These are phyloP conservation scores for Bimastos eiseni DNA, from an alignment of 2,888 invertebrate species.

Conservation along the genomic window DNA sequence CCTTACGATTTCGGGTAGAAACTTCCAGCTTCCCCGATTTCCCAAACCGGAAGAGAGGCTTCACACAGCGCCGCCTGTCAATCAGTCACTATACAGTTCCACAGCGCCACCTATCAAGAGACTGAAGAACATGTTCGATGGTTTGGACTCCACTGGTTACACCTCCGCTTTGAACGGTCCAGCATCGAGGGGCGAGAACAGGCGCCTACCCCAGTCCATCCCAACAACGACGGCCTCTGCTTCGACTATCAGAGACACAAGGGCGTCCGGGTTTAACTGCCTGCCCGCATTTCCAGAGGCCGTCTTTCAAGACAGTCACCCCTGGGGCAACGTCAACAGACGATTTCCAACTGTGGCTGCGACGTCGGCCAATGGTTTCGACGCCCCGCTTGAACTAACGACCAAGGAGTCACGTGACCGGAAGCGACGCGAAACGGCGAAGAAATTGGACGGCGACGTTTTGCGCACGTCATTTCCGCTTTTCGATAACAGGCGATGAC, in stretches of 20 bases:
- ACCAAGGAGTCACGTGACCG: constrained; percentile 25
- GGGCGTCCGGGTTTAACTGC: neutral
- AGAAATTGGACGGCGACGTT: constrained; percentile 4
- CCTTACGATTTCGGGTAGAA: neutral
- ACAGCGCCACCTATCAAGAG: neutral
- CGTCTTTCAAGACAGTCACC: neutral
- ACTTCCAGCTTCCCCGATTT: neutral
- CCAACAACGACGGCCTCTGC: neutral
- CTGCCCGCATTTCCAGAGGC: neutral
- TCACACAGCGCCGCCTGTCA: neutral
- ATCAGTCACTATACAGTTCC: neutral
- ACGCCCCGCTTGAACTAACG: constrained; percentile 23
- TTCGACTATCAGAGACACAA: neutral
- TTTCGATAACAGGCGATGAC: neutral
- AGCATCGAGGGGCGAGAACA: neutral
- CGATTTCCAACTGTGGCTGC: constrained; percentile 4
- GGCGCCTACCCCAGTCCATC: neutral
- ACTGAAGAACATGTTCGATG: constrained; percentile 16
- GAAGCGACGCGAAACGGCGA: constrained; percentile 9
- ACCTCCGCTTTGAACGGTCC: neutral
- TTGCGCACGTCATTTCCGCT: constrained; percentile 25
- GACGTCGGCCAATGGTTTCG: neutral
- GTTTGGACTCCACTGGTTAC: neutral
- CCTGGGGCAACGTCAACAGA: neutral
- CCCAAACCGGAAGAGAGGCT: neutral